Percentiles rank a stretch among this genome's conserved stretches.
Evolutionary conservation across 2,888 invertebrate species (phyloP).

Genomic region (Nomada lathburiana): DNA sequence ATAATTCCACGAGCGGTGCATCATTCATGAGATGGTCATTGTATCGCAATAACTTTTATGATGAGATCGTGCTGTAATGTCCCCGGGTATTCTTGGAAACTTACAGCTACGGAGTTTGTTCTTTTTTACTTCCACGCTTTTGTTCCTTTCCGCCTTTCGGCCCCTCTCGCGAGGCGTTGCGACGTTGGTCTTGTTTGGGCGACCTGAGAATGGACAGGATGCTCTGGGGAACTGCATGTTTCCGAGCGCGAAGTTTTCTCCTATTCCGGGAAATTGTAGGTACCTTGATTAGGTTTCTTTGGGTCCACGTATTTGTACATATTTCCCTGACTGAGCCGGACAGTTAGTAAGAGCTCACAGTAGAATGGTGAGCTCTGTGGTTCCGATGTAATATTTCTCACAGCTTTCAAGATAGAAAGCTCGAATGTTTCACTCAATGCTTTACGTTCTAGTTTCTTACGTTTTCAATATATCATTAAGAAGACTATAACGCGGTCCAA

Average conservation of each 20-base stretch:
- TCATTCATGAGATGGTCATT: conserved; percentile 71
- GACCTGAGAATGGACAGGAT: not conserved
- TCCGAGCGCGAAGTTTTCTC: not conserved
- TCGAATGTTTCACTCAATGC: too few relatives aligned
- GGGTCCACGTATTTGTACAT: not conserved
- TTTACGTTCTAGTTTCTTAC: too few relatives aligned
- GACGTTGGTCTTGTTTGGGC: conserved; percentile 14
- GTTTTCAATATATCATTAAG: too few relatives aligned
- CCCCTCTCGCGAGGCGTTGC: not conserved
- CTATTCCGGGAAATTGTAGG: not conserved
- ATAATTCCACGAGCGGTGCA: conserved; percentile 68
- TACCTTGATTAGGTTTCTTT: not conserved
- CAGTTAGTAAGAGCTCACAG: not conserved
- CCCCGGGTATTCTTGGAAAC: conserved; percentile 53
- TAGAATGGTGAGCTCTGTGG: too few relatives aligned
- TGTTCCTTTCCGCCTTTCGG: not conserved
- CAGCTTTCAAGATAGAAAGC: too few relatives aligned
- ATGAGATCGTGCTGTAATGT: conserved; percentile 62
- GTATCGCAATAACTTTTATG: conserved; percentile 72
- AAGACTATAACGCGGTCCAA: too few relatives aligned
- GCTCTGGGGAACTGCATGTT: not conserved
- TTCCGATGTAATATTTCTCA: too few relatives aligned
- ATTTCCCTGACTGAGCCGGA: not conserved
- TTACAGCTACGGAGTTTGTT: conserved; percentile 39
- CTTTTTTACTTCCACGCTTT: conserved; percentile 15